Evolutionary conservation across 2,113 vertebrate species (phyloP), one percentile per base, ranked within the genome.

Genomic region (Eudyptes chrysolophus): DNA sequence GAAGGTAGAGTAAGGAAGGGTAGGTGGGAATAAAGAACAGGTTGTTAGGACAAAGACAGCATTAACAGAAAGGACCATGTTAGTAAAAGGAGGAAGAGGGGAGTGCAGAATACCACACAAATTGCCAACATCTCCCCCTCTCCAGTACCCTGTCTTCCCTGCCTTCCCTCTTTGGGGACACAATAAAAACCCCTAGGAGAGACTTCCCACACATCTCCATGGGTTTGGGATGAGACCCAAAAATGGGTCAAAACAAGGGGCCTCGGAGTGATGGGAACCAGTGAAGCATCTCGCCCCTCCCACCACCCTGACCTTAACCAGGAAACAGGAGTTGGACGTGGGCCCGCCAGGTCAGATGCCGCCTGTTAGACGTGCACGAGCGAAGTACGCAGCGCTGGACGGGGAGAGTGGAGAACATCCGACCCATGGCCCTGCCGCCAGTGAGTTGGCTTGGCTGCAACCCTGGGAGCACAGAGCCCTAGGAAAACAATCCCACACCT

Each of bases 1-100:
- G 98, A 98, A 98, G 97, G 98, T 98, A 98, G 96, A 98, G 97
- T 97, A 90, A 96, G 98, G 97, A 98, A 95, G 97, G 97, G 98
- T 97, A 98, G 96, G 97, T 79, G 83, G 97, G 97, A 96, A 98
- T 97, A 98, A 98, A 98, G 97, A 98, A 98, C 95, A 98, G 83
- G 91, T 98, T 98, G 97, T 98, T 98, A 98, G 98, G 97, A 98
- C 94, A 96, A 96, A 97, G 92, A 84, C 87, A 92, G 49, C 51
- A 84, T 93, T 84, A 78, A 76, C 65, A 92, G 65, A 92, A 94
- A 92, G 36, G 79, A 96, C 27, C 19, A 69, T 32, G 85, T 89
- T 95, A 96, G 95, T 79, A 88, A 90, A 97, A 92, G 62, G 24
- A 92, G 15, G 32, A 91, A 96, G 58, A 93, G 20, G 75, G 90